phyloP scores from a whole-genome alignment of 2,113 vertebrate species.

The Tangachromis dhanisi region DNA sequence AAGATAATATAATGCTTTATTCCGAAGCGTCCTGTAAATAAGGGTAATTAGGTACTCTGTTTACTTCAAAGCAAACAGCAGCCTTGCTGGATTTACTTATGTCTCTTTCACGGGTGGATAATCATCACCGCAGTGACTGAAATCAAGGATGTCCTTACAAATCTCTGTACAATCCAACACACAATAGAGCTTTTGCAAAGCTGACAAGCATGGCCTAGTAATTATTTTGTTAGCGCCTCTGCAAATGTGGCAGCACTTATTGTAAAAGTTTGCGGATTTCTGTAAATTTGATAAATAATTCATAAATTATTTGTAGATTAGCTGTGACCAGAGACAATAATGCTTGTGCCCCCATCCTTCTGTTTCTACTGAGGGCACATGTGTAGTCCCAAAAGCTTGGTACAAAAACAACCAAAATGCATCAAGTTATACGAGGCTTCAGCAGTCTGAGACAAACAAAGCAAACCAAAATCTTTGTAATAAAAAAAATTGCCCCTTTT shows the following conservation, averaged over 20 bases:
- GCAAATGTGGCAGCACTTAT: neutral
- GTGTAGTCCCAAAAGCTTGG: neutral
- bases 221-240: neutral
- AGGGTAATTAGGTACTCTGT: constrained; percentile 58
- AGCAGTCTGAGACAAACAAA: neutral
- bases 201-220: neutral
- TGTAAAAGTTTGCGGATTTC: neutral
- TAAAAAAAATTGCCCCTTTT: neutral
- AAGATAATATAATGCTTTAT: constrained; percentile 24
- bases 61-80: constrained; percentile 58
- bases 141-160: neutral
- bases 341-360: neutral
- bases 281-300: neutral
- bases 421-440: neutral
- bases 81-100: constrained; percentile 33
- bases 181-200: neutral
- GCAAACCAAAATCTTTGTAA: neutral
- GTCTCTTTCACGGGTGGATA: constrained; percentile 28
- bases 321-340: neutral
- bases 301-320: neutral
- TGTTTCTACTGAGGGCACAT: neutral
- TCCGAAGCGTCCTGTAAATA: constrained; percentile 55
- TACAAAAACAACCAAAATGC: neutral
- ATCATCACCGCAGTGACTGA: constrained; percentile 18
- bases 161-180: constrained; percentile 15